Percentiles rank a stretch among this genome's conserved stretches.
phyloP scores from a whole-genome alignment of 2,113 vertebrate genomes.

The Hystrix cristata region DNA sequence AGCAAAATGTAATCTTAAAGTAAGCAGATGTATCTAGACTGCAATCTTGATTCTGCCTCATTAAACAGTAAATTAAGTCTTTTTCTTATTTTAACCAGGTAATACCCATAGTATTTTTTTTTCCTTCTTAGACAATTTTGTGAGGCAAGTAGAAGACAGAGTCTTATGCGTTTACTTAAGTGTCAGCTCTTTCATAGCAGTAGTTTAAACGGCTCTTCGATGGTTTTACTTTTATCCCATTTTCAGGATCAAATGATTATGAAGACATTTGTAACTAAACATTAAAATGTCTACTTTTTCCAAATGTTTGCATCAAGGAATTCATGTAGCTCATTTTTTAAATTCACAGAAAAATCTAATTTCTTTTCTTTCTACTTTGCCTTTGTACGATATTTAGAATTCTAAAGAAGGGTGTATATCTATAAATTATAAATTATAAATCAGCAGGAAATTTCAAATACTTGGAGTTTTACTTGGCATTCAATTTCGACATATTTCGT shows the following conservation, averaged over 20 bases:
- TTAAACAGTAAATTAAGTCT: slow-evolving; percentile 23
- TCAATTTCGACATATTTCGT: neutral
- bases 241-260: neutral
- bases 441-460: slow-evolving; percentile 7
- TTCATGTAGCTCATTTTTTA: slow-evolving; percentile 16
- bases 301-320: neutral
- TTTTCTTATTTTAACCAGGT: slow-evolving; percentile 9
- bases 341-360: neutral
- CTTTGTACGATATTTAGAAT: neutral
- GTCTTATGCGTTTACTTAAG: slow-evolving; percentile 19
- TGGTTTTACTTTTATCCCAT: neutral
- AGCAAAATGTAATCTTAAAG: slow-evolving; percentile 11
- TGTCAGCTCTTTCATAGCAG: neutral
- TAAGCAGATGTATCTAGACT: neutral
- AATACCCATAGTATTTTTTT: neutral
- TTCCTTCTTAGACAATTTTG: neutral
- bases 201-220: neutral
- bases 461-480: slow-evolving; percentile 18
- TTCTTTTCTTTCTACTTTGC: slow-evolving; percentile 8
- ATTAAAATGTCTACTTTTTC: neutral
- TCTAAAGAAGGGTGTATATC: neutral
- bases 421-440: slow-evolving; percentile 40
- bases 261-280: neutral
- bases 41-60: neutral
- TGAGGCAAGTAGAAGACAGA: neutral